phyloP scores from a whole-genome alignment of 2,888 invertebrate genomes.

The Hyposoter dolosus region DNA sequence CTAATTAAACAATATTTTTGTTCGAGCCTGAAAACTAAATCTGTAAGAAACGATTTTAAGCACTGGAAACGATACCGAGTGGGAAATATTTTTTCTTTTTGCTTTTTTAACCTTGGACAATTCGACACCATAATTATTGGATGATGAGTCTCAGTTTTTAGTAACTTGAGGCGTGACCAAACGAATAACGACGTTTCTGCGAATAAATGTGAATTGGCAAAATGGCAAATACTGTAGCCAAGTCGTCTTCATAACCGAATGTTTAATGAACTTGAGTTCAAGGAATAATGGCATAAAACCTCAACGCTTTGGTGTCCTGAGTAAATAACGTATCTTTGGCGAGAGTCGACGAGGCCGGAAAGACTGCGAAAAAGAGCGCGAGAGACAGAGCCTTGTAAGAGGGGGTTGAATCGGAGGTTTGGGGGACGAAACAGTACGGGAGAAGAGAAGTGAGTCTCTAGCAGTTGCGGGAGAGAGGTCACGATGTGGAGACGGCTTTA shows the following conservation, averaged over 20 bases:
- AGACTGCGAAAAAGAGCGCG: background rate
- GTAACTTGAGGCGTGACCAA: no score
- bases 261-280: background rate
- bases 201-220: background rate
- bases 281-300: background rate
- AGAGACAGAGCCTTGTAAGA: background rate
- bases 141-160: background rate
- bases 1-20: no score
- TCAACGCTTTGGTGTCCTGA: background rate
- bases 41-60: background rate
- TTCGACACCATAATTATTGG: background rate
- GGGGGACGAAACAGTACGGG: slow-evolving; percentile 4
- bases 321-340: background rate
- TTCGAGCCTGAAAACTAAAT: no score
- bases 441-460: slow-evolving; percentile 28
- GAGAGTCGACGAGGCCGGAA: background rate
- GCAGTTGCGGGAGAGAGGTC: slow-evolving; percentile 66
- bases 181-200: no score
- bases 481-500: slow-evolving; percentile 83
- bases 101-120: no score
- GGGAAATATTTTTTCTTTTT: background rate
- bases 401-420: background rate
- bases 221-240: background rate
- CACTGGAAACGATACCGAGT: no score
- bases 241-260: background rate